A percentile compares a stretch with the other conserved stretches of the same genome.
Conservation (phyloP, 2,113 vertebrate species). For the Circaetus cinerascens region DNA sequence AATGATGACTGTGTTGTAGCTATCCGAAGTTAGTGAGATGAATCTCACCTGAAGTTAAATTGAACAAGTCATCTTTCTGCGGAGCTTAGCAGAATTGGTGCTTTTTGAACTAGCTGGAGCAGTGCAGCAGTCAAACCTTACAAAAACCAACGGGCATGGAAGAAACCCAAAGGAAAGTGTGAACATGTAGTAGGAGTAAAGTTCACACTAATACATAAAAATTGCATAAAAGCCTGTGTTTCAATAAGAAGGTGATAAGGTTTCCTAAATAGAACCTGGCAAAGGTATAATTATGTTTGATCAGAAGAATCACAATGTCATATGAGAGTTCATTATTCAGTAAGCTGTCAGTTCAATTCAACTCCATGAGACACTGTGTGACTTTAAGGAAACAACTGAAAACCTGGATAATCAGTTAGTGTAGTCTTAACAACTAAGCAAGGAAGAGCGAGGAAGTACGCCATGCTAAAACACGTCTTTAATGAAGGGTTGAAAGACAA, state of each 20-base stretch:
- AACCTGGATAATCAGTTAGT: neutral
- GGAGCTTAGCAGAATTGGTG: neutral
- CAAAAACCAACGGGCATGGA: accelerated
- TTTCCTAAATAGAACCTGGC: neutral
- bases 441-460: neutral
- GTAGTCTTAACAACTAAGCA: neutral
- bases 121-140: neutral
- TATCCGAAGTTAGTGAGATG: neutral
- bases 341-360: neutral
- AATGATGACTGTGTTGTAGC: neutral
- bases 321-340: neutral
- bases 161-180: neutral
- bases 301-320: neutral
- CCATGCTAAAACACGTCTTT: neutral
- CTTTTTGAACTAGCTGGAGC: neutral
- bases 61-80: neutral
- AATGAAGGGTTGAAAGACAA: neutral
- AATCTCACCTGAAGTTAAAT: neutral
- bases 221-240: neutral
- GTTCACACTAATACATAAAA: neutral
- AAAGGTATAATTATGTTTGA: neutral
- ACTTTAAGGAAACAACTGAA: neutral
- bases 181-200: neutral
- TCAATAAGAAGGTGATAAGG: neutral
- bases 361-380: neutral